phyloP scores from a whole-genome alignment of 2,888 invertebrate species.

The Neoascia interrupta region DNA sequence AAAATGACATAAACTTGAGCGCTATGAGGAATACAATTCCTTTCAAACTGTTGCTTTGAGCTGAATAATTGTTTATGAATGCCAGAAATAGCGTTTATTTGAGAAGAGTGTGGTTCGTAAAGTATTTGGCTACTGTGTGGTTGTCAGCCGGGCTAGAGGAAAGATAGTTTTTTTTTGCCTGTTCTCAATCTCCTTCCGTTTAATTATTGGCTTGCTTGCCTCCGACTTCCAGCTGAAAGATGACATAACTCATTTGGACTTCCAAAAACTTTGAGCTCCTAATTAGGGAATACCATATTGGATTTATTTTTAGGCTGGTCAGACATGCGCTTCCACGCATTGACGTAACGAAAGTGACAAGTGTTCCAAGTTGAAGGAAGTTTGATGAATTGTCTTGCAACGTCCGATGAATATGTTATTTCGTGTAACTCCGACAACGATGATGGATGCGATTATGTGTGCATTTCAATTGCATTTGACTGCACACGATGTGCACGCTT shows the following conservation, averaged over 20 bases:
- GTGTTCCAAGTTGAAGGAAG: conserved; percentile 53
- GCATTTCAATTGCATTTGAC: conserved; percentile 63
- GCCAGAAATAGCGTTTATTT: too few relatives aligned
- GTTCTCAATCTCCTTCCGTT: too few relatives aligned
- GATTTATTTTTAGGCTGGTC: conserved; percentile 38
- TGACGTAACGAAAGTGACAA: conserved; percentile 62
- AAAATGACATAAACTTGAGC: conserved; percentile 22
- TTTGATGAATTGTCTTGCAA: conserved; percentile 57
- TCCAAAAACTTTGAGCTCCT: too few relatives aligned
- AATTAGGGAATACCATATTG: conserved; percentile 55
- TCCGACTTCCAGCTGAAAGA: too few relatives aligned
- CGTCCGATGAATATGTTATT: conserved; percentile 57
- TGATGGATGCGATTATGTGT: conserved; percentile 63
- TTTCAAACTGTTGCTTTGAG: background rate
- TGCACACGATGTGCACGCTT: conserved; percentile 48
- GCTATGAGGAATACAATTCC: background rate
- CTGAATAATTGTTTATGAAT: too few relatives aligned
- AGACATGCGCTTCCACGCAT: conserved; percentile 53
- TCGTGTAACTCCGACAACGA: conserved; percentile 63
- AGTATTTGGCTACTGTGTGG: background rate
- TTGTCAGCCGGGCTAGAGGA: too few relatives aligned
- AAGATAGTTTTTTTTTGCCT: too few relatives aligned
- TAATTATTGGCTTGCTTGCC: conserved; percentile 46
- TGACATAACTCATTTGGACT: too few relatives aligned
- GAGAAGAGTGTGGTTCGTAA: background rate